A percentile compares a stretch with the other conserved stretches of the same genome.
These are phyloP conservation scores for Apodemus speciosus DNA, from an alignment of 2,113 vertebrate species.

Conservation along the genomic window DNA sequence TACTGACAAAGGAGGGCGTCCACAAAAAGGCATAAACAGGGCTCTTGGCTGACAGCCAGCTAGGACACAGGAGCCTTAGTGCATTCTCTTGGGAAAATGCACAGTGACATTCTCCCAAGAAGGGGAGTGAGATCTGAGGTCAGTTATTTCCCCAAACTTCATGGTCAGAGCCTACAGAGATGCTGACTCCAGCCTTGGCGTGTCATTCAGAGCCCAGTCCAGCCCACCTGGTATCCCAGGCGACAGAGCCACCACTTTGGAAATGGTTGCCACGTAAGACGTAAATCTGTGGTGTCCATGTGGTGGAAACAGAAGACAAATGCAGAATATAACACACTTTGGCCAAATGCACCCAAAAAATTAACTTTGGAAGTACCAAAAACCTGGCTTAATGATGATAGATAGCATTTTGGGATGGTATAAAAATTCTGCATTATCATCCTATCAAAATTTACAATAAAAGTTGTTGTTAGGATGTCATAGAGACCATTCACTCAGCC, in stretches of 20 bases:
- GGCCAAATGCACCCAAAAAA: not conserved
- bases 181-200: not conserved
- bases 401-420: not conserved
- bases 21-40: not conserved
- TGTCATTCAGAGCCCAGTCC: rapidly evolving
- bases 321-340: not conserved
- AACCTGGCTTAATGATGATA: not conserved
- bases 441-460: not conserved
- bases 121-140: not conserved
- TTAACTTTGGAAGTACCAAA: not conserved
- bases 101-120: not conserved
- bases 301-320: not conserved
- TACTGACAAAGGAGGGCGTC: no score
- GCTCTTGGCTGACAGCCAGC: not conserved
- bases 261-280: rapidly evolving
- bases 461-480: not conserved
- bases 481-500: not conserved
- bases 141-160: not conserved
- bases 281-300: not conserved
- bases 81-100: not conserved
- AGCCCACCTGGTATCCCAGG: not conserved
- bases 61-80: not conserved
- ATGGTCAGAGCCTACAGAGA: no score
- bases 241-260: not conserved
- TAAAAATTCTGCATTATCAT: not conserved